Base-by-base conservation (phyloP, 2,113 vertebrate species). In the Corythornis vintsioides region DNA sequence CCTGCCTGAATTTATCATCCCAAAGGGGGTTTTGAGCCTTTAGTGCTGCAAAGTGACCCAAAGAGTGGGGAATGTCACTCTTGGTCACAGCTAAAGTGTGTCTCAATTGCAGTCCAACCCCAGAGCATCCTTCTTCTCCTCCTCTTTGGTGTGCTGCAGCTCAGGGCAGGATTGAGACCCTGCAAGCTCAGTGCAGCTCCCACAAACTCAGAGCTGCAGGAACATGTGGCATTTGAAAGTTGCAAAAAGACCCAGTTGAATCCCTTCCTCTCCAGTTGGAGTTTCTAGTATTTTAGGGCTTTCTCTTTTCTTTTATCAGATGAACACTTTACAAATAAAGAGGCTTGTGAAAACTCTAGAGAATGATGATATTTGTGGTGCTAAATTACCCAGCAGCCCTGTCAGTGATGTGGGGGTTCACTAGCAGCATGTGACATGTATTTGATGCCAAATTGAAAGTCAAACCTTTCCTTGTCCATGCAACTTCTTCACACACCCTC, bases 321-420 rank as follows among this genome's bases (percentile, higher is more conserved):
- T 77, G 21, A 81, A 48, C 12, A 4, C 65, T 87, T 94, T 64
- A 79, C 89, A n/a, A 28, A 76, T 84, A 86, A 92, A 90, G 73
- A 79, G 74, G 93, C 45, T 76, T 35, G 69, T 13, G 64, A 77
- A 70, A 90, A 48, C 71, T 72, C 85, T 5, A 21, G 40, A 81
- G 89, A 67, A 91, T 48, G 87, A 24, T 0, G 7, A 75, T 24
- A 16, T 80, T 84, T 76, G 60, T 47, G 93, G 85, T 33, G 88
- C 43, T 66, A 76, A 86, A 67, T 86, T 84, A 78, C 76, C 57
- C 90, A 79, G 63, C 9, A 82, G 70, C 64, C 70, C 57, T 78
- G 85, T 53, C 52, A 64, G 77, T 20, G 52, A 10, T 38, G 59
- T 40, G 78, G 4, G 21, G 50, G 60, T 53, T 86, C 66, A 11